Base-by-base conservation (phyloP, 2,797 vertebrate genomes). In the Pangasius larnaudii region DNA sequence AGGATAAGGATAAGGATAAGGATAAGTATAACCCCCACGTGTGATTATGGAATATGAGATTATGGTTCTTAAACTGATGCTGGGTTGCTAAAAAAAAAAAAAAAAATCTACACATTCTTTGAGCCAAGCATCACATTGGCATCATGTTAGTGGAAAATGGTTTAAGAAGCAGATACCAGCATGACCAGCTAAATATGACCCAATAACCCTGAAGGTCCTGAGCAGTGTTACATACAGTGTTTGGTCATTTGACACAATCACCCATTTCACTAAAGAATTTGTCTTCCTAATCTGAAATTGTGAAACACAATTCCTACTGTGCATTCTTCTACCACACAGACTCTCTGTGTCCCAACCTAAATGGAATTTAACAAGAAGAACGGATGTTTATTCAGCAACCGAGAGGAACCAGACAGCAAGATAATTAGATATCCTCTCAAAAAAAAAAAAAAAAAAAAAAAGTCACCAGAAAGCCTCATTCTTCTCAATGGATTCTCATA, bases 351-450 rank as follows among this genome's bases (percentile, higher is more conserved):
- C 71, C 46, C 22, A 84, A 86, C 72, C 67, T 77, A 87, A 91
- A 85, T 89, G 89, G 79, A 90, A 89, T 90, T 89, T 87, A 81
- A 90, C 87, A 86, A 89, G 84, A 88, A 89, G 87, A 90, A 91
- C 86, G 88, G 92, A 93, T 82, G 93, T 93, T 93, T 94, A 93
- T 93, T 90, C 93, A 93, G 84, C 90, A 92, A 92, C 93, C 92
- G 92, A 93, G 93, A 93, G 94, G 90, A 92, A 93, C 93, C 93
- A 93, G 93, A 95, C 94, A 92, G 91, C 91, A 91, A 92, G 93
- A 95, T 95, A 95, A 96, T 96, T 92, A 95, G 93, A 96, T 95
- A 93, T 94, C 90, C 92, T 91, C 91, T 16, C 89, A n/a, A 92
- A 95, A 94, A 18, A 93, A 91, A 93, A 93, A 61, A 77, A 94